phyloP scores from a whole-genome alignment of 1,140 invertebrate species.

The Cryptotermes secundus region DNA sequence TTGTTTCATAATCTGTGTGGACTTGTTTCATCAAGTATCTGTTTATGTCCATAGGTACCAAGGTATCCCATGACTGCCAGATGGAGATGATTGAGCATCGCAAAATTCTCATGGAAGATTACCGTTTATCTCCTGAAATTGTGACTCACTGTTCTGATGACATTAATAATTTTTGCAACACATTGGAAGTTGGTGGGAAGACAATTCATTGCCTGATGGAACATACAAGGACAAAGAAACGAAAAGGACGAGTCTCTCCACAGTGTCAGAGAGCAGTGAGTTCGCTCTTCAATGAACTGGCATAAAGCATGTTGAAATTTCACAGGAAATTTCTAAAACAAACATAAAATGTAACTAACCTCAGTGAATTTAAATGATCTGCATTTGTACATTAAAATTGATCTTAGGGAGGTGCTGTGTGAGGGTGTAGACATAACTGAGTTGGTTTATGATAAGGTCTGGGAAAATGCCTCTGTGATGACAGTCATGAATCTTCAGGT shows the following conservation, averaged over 20 bases:
- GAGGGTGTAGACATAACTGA: too few relatives aligned
- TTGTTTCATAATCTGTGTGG: background rate
- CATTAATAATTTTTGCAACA: constrained; percentile 70
- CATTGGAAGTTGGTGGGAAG: constrained; percentile 74
- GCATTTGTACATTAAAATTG: too few relatives aligned
- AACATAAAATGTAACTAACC: too few relatives aligned
- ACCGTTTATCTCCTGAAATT: constrained; percentile 87
- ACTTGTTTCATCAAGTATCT: background rate
- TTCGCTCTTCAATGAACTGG: too few relatives aligned
- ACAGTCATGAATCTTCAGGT: too few relatives aligned
- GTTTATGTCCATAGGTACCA: constrained; percentile 50
- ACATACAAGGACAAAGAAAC: constrained; percentile 65
- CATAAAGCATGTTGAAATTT: too few relatives aligned
- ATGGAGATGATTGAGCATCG: constrained; percentile 88
- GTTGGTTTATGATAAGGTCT: too few relatives aligned
- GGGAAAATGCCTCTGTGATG: too few relatives aligned
- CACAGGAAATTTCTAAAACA: too few relatives aligned
- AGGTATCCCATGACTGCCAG: constrained; percentile 70
- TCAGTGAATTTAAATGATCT: too few relatives aligned
- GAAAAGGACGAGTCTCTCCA: constrained; percentile 60
- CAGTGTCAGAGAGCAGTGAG: constrained; percentile 68
- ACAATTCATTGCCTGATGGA: constrained; percentile 97
- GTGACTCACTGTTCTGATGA: constrained; percentile 86
- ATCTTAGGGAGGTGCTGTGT: too few relatives aligned
- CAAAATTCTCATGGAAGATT: constrained; percentile 90